Evolutionary conservation across 2,113 vertebrate species (phyloP), one percentile per base, ranked within the genome.

Genomic region (Myocastor coypus): DNA sequence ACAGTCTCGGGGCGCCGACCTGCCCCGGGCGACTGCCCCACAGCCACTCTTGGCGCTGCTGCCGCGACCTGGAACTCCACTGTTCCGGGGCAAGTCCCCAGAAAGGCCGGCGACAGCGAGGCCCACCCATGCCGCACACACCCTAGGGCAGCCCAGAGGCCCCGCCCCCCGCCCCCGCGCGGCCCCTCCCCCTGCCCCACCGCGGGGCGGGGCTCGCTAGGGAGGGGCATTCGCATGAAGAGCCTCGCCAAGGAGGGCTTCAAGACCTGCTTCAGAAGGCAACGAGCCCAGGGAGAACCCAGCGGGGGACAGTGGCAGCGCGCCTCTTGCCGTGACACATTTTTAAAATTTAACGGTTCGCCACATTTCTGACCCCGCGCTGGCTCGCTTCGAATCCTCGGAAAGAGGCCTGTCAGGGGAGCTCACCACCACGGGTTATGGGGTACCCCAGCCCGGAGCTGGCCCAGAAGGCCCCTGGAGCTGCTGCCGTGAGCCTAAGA

Each of bases 401-500:
- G 5, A 5, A 3, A 5, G 20, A 64, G 5, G 55, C 37, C 9
- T 24, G 12, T 20, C 17, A 2, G 0, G 16, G 57, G 66, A 4
- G 4, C 1, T 5, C 37, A 7, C 5, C 17, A 0, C 6, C 0
- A 0, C 2, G 10, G 0, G 1, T 37, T 26, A 20, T 7, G 8
- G 10, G 3, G 8, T 5, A 0, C 34, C 83, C 5, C 0, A 30
- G 3, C 0, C 11, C 37, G 1, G 30, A 42, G 81, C 40, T 5
- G 19, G 4, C 34, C 30, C 30, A 10, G 13, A 30, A 34, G 32
- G 66, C 34, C 66, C 32, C 17, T 34, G n/a, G 69, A 71, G 69
- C 69, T 34, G n/a, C 69, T 24, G n/a, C 69, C n/a, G 37, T 5
- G 69, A 40, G n/a, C 28, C 12, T 19, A 7, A 19, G 34, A 69